phyloP scores from a whole-genome alignment of 2,888 invertebrate genomes.

The Troglohyphantes excavatus region DNA sequence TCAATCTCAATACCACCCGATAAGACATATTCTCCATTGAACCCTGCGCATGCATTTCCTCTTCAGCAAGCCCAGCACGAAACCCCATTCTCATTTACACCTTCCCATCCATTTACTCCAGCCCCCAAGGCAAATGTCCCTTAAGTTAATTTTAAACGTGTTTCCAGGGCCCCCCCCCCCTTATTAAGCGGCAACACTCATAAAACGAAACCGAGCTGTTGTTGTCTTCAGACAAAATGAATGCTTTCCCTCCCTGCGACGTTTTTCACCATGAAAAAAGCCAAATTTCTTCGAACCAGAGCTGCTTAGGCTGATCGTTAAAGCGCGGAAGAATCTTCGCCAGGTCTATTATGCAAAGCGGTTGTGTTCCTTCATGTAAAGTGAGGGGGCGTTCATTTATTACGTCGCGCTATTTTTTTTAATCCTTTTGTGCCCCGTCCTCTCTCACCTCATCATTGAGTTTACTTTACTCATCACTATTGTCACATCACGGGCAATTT shows the following conservation, averaged over 20 bases:
- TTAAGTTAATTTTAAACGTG: slow-evolving; percentile 22
- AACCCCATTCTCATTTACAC: neutral
- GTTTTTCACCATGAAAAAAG: neutral
- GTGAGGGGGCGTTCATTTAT: no score
- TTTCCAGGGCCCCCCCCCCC: slow-evolving; percentile 6
- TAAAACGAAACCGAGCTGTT: slow-evolving; percentile 1
- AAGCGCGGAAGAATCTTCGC: slow-evolving; percentile 13
- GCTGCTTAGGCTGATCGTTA: neutral
- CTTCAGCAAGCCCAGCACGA: neutral
- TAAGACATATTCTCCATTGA: no score
- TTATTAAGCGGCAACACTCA: slow-evolving; percentile 23
- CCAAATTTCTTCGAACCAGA: neutral
- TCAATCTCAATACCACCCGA: no score
- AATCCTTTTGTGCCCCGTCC: no score
- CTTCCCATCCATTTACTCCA: no score
- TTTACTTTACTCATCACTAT: no score
- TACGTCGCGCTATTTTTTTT: no score
- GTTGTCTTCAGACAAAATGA: slow-evolving; percentile 32
- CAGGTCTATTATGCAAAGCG: slow-evolving; percentile 40
- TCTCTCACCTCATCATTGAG: no score
- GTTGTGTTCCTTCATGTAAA: neutral
- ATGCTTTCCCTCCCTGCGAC: neutral
- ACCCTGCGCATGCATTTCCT: no score
- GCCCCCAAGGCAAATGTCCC: neutral
- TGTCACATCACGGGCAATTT: no score